A percentile compares a stretch with the other conserved stretches of the same genome.
phyloP scores from a whole-genome alignment of 2,113 vertebrate species.

The Solenodon paradoxus region DNA sequence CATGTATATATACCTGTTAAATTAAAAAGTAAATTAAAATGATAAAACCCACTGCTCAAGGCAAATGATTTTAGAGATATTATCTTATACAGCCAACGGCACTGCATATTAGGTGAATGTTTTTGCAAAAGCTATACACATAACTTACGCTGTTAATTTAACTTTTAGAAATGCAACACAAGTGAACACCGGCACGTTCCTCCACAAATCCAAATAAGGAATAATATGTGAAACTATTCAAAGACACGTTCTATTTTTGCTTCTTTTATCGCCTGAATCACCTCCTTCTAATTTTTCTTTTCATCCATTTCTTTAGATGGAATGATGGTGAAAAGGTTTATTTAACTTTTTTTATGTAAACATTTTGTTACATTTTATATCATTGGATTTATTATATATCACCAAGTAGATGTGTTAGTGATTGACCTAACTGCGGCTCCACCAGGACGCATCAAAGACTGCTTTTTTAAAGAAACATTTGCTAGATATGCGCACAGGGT shows the following conservation, averaged over 20 bases:
- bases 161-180: background rate
- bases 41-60: background rate
- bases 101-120: background rate
- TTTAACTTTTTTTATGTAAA: background rate
- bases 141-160: background rate
- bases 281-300: conserved; percentile 16
- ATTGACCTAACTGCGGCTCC: too few species aligned
- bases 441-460: too few species aligned
- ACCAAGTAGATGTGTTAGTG: background rate
- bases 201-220: background rate
- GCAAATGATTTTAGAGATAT: background rate
- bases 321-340: background rate
- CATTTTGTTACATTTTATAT: background rate
- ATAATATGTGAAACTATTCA: background rate
- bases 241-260: background rate
- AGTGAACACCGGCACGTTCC: background rate
- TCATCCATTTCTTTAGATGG: background rate
- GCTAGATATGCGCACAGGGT: too few species aligned
- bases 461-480: too few species aligned
- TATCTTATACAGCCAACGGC: background rate
- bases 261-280: background rate
- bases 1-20: background rate
- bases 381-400: background rate
- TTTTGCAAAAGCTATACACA: background rate
- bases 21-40: conserved; percentile 4